A percentile compares a stretch with the other conserved stretches of the same genome.
Conservation (phyloP, 2,888 invertebrate genomes). For the Coelinius sp. region DNA sequence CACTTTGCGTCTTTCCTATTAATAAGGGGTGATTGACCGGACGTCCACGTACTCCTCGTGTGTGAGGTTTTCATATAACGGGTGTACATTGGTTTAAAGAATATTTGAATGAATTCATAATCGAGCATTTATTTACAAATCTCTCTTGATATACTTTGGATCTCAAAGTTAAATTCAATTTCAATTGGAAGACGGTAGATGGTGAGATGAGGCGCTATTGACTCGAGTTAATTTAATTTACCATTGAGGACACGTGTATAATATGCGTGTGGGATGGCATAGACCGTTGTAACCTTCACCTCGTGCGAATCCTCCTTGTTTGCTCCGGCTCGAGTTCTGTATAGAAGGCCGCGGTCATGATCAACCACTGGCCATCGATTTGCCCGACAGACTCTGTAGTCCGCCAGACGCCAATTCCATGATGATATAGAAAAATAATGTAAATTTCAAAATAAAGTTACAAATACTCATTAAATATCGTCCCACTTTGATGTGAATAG, state of each 20-base stretch:
- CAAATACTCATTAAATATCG: no score
- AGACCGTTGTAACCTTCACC: conserved; percentile 36
- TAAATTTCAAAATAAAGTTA: no score
- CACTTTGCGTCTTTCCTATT: conserved; percentile 36
- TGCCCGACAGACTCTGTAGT: neutral
- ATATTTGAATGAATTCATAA: no score
- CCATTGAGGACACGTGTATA: neutral
- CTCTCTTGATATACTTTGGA: no score
- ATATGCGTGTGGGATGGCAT: neutral
- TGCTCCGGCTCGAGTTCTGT: neutral
- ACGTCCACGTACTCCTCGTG: conserved; percentile 66
- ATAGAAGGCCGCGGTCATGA: conserved; percentile 34
- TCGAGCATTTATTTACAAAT: neutral
- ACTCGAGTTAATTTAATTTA: conserved; percentile 29
- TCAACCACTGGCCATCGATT: conserved; percentile 23
- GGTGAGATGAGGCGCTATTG: neutral
- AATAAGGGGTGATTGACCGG: conserved; percentile 64
- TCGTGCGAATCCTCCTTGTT: conserved; percentile 23
- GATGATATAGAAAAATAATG: no score
- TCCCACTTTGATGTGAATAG: no score
- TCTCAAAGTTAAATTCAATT: conserved; percentile 6
- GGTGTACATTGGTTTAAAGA: neutral
- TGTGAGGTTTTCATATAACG: conserved; percentile 43
- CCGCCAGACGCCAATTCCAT: neutral
- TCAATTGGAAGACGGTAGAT: neutral